Conservation (phyloP, 2,113 vertebrate species). For the Caranx ignobilis region DNA sequence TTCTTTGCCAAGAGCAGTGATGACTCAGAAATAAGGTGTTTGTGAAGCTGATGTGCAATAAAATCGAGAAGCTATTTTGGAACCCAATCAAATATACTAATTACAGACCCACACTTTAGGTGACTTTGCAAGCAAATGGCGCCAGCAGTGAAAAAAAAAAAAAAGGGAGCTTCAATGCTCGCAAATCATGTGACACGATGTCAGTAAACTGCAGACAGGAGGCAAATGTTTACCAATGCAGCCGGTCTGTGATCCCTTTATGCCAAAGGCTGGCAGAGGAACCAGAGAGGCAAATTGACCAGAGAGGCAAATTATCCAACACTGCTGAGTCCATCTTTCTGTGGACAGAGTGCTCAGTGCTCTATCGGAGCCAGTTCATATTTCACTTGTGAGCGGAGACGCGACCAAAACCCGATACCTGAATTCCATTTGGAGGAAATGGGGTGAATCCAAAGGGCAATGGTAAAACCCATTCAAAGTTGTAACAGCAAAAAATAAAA, state of each 20-base stretch:
- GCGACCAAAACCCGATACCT: constrained; percentile 48
- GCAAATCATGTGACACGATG: constrained; percentile 38
- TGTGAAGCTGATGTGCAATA: background rate
- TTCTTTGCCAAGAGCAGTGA: background rate
- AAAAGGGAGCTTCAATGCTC: constrained; percentile 19
- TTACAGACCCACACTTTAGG: background rate
- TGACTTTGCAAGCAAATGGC: constrained; percentile 13
- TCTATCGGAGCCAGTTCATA: constrained; percentile 48
- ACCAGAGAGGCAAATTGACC: constrained; percentile 48
- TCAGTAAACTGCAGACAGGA: constrained; percentile 57
- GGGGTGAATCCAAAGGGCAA: constrained; percentile 33
- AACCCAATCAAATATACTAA: constrained; percentile 15
- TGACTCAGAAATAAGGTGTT: constrained; percentile 17
- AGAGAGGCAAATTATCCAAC: constrained; percentile 43
- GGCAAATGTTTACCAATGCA: constrained; percentile 47
- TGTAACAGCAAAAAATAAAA: constrained; percentile 5
- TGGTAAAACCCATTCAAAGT: constrained; percentile 8
- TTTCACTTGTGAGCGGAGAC: constrained; percentile 56
- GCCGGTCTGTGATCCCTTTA: constrained; percentile 35
- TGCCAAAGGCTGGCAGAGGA: constrained; percentile 36
- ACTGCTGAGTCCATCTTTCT: constrained; percentile 50
- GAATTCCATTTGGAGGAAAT: constrained; percentile 58
- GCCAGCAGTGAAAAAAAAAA: background rate
- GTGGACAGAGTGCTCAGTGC: constrained; percentile 48
- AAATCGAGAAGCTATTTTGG: constrained; percentile 9